Evolutionary conservation across 64 coral and sea anemone genomes (phyloP).

Genomic region (Acropora yongei): DNA sequence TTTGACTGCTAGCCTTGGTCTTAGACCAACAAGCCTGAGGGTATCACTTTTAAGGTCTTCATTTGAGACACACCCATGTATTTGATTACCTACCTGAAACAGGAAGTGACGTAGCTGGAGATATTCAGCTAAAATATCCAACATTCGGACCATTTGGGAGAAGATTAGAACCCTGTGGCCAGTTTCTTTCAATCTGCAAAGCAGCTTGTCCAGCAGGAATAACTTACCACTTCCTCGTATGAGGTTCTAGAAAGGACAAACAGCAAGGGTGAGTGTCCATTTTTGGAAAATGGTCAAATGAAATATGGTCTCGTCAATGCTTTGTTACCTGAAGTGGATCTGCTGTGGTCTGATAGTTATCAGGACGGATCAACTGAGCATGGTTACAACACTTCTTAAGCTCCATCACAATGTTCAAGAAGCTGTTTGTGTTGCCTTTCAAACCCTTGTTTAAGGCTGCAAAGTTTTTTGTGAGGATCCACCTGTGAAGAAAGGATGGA

Average conservation of each 20-base stretch:
- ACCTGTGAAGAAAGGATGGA: conserved; percentile 52
- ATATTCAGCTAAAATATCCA: conserved; percentile 97
- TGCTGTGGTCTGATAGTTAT: conserved; percentile 53
- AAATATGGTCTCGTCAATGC: too few relatives aligned
- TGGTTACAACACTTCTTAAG: conserved; percentile 98
- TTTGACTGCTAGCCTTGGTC: too few relatives aligned
- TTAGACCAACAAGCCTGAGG: too few relatives aligned
- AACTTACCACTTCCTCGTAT: conserved; percentile 94
- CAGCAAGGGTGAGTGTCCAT: too few relatives aligned
- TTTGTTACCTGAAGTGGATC: conserved; percentile 77
- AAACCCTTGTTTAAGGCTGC: conserved; percentile 95
- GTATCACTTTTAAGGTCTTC: too few relatives aligned
- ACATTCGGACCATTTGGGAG: conserved; percentile 99
- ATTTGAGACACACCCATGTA: background rate
- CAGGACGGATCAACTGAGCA: conserved; percentile 85
- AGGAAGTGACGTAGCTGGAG: conserved; percentile 81
- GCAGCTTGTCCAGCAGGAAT: conserved; percentile 89
- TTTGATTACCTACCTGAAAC: conserved; percentile 79
- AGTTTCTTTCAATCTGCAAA: conserved; percentile 94
- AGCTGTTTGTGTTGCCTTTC: conserved; percentile 93
- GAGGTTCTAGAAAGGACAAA: conserved; percentile 64
- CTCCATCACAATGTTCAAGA: conserved; percentile 99
- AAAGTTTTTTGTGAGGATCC: conserved; percentile 98
- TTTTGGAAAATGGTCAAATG: too few relatives aligned
- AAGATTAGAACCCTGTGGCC: conserved; percentile 98